Base-by-base conservation (phyloP, 64 coral and sea anemone species). In the Porites lutea region DNA sequence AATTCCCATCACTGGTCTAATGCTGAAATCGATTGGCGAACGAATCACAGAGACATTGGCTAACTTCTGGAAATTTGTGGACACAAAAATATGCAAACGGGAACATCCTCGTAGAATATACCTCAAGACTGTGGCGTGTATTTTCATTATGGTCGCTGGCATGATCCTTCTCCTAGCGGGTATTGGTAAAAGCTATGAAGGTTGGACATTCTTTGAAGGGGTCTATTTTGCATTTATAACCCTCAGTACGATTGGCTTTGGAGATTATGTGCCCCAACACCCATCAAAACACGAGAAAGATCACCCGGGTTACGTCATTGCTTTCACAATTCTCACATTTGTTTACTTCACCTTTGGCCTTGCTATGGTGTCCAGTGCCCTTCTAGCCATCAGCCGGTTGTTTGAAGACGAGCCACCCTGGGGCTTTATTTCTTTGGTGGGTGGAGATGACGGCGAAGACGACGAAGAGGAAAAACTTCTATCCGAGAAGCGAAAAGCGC, bases 191-290 rank as follows among this genome's bases (percentile, higher is more conserved):
- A 77, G 84, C 37, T 94, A 91, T 45, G 97, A 99, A 67, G 91
- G 94, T 8, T 99, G 97, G 97, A 92, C 94, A 47, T 99, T 96
- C 73, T 93, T 96, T 88, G 94, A 99, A 75, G 97, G 97, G n/a
- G 71, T 99, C 21, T 99, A 99, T 62, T 99, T 99, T 63, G 97
- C 94, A n/a, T 99, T 99, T 79, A 93, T 99, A 53, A 99, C 97
- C 12, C 85, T 99, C 8, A 99, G 97, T 61, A 99, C 97, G 12
- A 99, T 99, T 59, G 97, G 97, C 73, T 97, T 97, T 47, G 95
- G 95, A 58, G 95, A 97, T 72, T 97, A 91, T 82, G 95, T 97
- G 11, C 95, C 95, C 12, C 78, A 92, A 9, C 95, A 97, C 37
- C 95, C 95, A 15, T 94, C 95, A 64, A 92, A 94, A 43, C 63